A percentile compares a stretch with the other conserved stretches of the same genome.
These are phyloP conservation scores for Bombus impatiens DNA, from an alignment of 1,140 invertebrate genomes.

Conservation along the genomic window DNA sequence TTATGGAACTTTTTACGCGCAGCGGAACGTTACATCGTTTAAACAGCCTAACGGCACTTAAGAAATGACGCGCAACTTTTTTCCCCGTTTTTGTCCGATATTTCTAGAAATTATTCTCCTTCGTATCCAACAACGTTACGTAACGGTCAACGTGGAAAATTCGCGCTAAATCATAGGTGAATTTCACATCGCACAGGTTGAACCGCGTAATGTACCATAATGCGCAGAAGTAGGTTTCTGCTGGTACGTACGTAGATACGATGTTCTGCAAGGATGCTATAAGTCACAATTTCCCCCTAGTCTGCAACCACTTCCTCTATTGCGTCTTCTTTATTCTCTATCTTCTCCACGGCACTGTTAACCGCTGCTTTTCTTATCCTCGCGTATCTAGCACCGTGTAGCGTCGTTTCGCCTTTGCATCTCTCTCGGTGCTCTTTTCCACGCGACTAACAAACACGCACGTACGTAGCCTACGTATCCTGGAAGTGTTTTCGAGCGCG, in stretches of 20 bases:
- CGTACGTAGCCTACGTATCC: neutral
- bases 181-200: neutral
- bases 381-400: neutral
- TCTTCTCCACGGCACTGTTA: neutral
- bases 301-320: slow-evolving; percentile 30
- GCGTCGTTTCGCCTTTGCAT: neutral
- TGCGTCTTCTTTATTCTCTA: neutral
- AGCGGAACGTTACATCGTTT: slow-evolving; percentile 12
- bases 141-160: neutral
- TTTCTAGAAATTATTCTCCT: neutral
- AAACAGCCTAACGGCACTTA: neutral
- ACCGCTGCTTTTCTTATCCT: slow-evolving; percentile 24
- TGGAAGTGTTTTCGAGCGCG: neutral
- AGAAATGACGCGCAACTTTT: slow-evolving; percentile 5
- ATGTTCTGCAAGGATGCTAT: slow-evolving; percentile 29
- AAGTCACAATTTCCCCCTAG: slow-evolving; percentile 32
- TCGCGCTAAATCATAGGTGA: neutral
- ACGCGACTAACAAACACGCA: neutral
- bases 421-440: neutral
- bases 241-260: neutral
- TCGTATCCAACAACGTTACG: neutral
- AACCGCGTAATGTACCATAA: neutral
- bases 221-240: neutral
- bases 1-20: slow-evolving; percentile 23
- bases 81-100: neutral